A percentile compares a stretch with the other conserved stretches of the same genome.
Evolutionary conservation across 2,113 vertebrate species (phyloP).

Genomic region (Varanus komodoensis): DNA sequence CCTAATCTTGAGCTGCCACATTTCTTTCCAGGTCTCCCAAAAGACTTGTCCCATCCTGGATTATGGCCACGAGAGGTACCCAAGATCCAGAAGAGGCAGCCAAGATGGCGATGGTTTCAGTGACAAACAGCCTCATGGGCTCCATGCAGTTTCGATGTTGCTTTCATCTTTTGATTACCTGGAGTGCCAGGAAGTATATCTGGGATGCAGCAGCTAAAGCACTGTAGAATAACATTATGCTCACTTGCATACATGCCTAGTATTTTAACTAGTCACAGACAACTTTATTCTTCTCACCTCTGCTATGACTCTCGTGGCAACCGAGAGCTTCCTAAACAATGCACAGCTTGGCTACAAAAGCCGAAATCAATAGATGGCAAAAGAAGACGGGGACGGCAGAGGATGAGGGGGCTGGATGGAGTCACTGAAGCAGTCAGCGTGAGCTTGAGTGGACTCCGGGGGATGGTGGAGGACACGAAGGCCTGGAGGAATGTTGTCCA

Average conservation of each 20-base stretch:
- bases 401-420: too few species aligned
- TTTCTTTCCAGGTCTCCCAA: background rate
- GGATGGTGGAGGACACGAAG: too few species aligned
- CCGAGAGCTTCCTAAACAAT: background rate
- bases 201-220: background rate
- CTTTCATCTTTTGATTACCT: background rate
- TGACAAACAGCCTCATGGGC: background rate
- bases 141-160: fast-evolving
- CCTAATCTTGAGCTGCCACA: background rate
- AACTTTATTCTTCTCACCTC: background rate
- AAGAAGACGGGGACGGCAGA: too few species aligned
- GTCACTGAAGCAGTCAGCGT: too few species aligned
- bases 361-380: background rate
- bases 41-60: background rate
- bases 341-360: background rate
- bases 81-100: too few species aligned
- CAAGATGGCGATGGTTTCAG: background rate
- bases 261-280: background rate
- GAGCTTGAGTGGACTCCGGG: too few species aligned
- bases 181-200: slow-evolving; percentile 1
- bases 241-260: background rate
- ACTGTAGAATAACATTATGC: fast-evolving
- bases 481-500: too few species aligned
- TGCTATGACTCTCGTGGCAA: background rate
- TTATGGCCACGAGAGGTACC: background rate